These are phyloP conservation scores for Mythimna vitellina DNA, from an alignment of 2,888 invertebrate genomes.

Conservation along the genomic window DNA sequence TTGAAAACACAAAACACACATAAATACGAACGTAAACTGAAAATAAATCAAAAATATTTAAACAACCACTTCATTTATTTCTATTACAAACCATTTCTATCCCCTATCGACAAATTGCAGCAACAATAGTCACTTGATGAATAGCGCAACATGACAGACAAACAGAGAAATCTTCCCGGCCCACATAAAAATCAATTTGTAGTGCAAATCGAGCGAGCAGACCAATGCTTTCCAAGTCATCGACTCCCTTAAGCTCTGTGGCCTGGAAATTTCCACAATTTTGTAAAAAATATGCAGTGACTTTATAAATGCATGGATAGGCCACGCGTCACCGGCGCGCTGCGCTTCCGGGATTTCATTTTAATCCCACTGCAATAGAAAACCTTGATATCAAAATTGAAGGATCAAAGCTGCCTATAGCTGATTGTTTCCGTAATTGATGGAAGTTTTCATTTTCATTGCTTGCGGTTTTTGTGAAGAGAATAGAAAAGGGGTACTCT, in stretches of 20 bases:
- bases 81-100: slow-evolving; percentile 27
- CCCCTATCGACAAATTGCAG: slow-evolving; percentile 28
- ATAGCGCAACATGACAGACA: slow-evolving; percentile 45
- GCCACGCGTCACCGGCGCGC: slow-evolving; percentile 58
- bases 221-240: slow-evolving; percentile 89
- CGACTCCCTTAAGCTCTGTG: slow-evolving; percentile 81
- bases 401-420: slow-evolving; percentile 31
- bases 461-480: background rate
- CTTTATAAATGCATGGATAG: slow-evolving; percentile 70
- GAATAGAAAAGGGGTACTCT: background rate
- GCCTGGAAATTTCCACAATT: slow-evolving; percentile 85
- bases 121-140: slow-evolving; percentile 41
- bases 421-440: slow-evolving; percentile 47
- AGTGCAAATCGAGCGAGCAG: slow-evolving; percentile 87
- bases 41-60: slow-evolving; percentile 9
- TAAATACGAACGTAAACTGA: background rate
- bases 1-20: background rate
- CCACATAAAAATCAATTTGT: slow-evolving; percentile 88
- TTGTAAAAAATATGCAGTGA: slow-evolving; percentile 74
- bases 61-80: slow-evolving; percentile 1
- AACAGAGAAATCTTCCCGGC: slow-evolving; percentile 64
- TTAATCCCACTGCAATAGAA: slow-evolving; percentile 63
- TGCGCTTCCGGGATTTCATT: slow-evolving; percentile 56
- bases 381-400: slow-evolving; percentile 45
- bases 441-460: slow-evolving; percentile 23